A percentile compares a stretch with the other conserved stretches of the same genome.
These are phyloP conservation scores for Liparis tanakae DNA, from an alignment of 2,797 vertebrate species.

Conservation along the genomic window DNA sequence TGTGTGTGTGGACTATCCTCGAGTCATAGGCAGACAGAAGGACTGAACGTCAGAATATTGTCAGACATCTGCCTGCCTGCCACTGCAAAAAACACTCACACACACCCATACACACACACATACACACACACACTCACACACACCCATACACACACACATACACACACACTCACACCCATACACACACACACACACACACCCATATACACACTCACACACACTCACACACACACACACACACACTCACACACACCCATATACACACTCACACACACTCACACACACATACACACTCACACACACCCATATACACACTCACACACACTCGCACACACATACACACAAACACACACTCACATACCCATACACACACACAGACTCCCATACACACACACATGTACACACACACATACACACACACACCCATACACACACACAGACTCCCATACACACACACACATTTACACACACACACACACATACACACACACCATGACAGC, in stretches of 20 bases:
- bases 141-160: constrained; percentile 14
- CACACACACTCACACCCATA: constrained; percentile 14
- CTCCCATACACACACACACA: constrained; percentile 16
- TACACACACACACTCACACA: constrained; percentile 36
- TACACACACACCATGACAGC: constrained; percentile 38
- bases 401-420: constrained; percentile 18
- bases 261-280: constrained; percentile 20
- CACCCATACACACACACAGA: constrained; percentile 14
- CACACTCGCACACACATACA: constrained; percentile 17
- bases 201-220: constrained; percentile 19
- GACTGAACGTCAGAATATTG: constrained; percentile 70
- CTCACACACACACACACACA: constrained; percentile 20
- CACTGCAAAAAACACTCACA: constrained; percentile 37
- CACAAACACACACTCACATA: constrained; percentile 16
- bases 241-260: constrained; percentile 15
- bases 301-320: constrained; percentile 18
- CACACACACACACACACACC: neutral
- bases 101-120: constrained; percentile 23
- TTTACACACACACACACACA: constrained; percentile 19
- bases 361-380: constrained; percentile 18
- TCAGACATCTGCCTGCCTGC: constrained; percentile 75
- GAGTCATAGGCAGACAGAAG: constrained; percentile 71
- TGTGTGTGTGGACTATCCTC: constrained; percentile 48
- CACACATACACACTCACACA: constrained; percentile 15
- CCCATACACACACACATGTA: constrained; percentile 9